phyloP scores from a whole-genome alignment of 2,797 vertebrate species.

The Tenualosa ilisha region DNA sequence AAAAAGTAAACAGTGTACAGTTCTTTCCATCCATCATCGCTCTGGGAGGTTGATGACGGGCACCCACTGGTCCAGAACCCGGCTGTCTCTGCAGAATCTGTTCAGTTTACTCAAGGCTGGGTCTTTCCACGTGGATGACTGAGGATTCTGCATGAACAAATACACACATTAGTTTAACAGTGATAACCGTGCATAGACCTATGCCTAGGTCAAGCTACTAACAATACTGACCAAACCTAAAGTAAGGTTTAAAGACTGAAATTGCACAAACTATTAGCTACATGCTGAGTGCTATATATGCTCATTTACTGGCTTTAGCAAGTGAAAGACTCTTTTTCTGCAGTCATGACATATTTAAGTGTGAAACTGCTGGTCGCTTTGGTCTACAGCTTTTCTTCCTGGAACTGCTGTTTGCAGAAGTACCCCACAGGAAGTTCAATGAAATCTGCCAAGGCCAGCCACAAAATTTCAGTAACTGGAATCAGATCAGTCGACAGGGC shows the following conservation, averaged over 20 bases:
- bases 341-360: slow-evolving; percentile 32
- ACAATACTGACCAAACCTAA: background rate
- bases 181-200: background rate
- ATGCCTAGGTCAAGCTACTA: background rate
- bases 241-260: background rate
- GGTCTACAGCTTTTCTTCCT: slow-evolving; percentile 46
- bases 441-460: slow-evolving; percentile 49
- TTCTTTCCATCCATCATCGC: slow-evolving; percentile 76
- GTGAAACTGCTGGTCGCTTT: slow-evolving; percentile 45
- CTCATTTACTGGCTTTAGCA: background rate
- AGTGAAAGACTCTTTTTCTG: background rate
- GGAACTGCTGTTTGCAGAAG: slow-evolving; percentile 50
- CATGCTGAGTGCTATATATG: background rate
- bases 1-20: slow-evolving; percentile 58
- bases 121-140: slow-evolving; percentile 85
- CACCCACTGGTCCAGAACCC: slow-evolving; percentile 94
- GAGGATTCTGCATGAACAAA: slow-evolving; percentile 81
- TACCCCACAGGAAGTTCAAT: slow-evolving; percentile 52
- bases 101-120: slow-evolving; percentile 90
- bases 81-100: slow-evolving; percentile 91
- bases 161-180: slow-evolving; percentile 4
- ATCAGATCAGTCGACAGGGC: slow-evolving; percentile 44
- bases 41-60: slow-evolving; percentile 92
- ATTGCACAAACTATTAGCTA: background rate
- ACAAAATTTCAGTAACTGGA: slow-evolving; percentile 45